These are phyloP conservation scores for Ormyrus rosae DNA, from an alignment of 2,888 invertebrate genomes.

Conservation along the genomic window DNA sequence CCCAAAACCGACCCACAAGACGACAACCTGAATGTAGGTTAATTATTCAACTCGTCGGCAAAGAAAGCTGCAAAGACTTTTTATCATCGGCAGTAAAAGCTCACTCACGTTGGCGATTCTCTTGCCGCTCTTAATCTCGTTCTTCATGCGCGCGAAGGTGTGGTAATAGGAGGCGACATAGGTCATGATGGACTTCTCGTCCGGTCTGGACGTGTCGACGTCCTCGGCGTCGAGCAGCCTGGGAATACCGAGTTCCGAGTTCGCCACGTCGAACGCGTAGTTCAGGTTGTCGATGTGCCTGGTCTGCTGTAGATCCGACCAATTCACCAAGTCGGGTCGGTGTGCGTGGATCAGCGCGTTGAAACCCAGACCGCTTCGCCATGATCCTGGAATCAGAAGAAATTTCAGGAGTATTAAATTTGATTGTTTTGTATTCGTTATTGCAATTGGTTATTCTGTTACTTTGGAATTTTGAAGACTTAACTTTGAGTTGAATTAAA, in stretches of 20 bases:
- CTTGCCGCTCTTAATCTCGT: constrained; percentile 97
- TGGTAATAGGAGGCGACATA: constrained; percentile 99
- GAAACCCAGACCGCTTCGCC: constrained; percentile 98
- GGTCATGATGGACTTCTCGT: constrained; percentile 99
- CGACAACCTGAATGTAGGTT: too few relatives aligned
- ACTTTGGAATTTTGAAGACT: too few relatives aligned
- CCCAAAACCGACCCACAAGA: too few relatives aligned
- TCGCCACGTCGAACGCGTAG: constrained; percentile 97
- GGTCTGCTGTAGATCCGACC: constrained; percentile 85
- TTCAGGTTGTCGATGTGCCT: constrained; percentile 97
- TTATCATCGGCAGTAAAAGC: too few relatives aligned
- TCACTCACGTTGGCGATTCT: constrained; percentile 94
- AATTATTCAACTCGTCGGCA: background rate
- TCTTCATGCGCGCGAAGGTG: constrained; percentile 99
- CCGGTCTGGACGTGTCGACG: constrained; percentile 94
- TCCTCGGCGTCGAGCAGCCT: constrained; percentile 96
- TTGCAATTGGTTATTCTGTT: too few relatives aligned
- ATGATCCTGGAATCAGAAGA: constrained; percentile 80
- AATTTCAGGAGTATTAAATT: too few relatives aligned
- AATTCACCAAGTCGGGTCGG: constrained; percentile 96
- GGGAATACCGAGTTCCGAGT: constrained; percentile 94
- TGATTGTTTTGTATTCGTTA: too few relatives aligned
- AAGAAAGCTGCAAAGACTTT: background rate
- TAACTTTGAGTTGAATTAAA: too few relatives aligned
- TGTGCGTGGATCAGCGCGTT: constrained; percentile 99